phyloP scores from a whole-genome alignment of 2,888 invertebrate genomes.

The Oasisia sp. region DNA sequence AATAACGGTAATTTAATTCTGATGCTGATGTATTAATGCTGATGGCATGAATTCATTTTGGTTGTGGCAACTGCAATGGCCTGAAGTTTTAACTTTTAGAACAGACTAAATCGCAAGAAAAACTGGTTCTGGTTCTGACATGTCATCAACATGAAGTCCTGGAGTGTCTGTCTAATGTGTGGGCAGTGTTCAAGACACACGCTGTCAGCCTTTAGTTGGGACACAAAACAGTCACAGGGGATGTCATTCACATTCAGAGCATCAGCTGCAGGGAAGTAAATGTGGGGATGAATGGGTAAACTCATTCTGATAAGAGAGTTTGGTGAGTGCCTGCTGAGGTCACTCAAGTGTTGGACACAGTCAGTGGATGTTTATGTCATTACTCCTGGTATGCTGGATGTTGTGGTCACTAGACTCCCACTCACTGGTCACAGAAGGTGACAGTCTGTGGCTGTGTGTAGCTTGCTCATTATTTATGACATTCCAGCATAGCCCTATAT shows the following conservation, averaged over 20 bases:
- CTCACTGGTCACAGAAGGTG: background rate
- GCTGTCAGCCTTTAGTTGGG: background rate
- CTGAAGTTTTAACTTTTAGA: background rate
- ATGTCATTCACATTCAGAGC: background rate
- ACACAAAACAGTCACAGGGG: background rate
- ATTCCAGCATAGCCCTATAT: background rate
- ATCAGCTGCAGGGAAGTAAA: background rate
- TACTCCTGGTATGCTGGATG: background rate
- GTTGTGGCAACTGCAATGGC: too few relatives aligned
- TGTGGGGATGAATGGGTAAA: background rate
- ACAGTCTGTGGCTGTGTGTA: background rate
- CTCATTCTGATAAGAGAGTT: background rate
- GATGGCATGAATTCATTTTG: too few relatives aligned
- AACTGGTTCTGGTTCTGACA: background rate
- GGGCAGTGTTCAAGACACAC: background rate
- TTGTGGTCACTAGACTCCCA: background rate
- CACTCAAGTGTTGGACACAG: background rate
- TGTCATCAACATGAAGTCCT: background rate
- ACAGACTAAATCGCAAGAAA: background rate
- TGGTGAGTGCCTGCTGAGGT: background rate
- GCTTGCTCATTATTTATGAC: background rate
- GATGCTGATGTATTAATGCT: too few relatives aligned
- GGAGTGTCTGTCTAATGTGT: background rate
- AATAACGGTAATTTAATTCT: too few relatives aligned
- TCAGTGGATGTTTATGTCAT: background rate